Percentiles rank a stretch among this genome's conserved stretches.
phyloP scores from a whole-genome alignment of 2,113 vertebrate genomes.

The Origma solitaria region DNA sequence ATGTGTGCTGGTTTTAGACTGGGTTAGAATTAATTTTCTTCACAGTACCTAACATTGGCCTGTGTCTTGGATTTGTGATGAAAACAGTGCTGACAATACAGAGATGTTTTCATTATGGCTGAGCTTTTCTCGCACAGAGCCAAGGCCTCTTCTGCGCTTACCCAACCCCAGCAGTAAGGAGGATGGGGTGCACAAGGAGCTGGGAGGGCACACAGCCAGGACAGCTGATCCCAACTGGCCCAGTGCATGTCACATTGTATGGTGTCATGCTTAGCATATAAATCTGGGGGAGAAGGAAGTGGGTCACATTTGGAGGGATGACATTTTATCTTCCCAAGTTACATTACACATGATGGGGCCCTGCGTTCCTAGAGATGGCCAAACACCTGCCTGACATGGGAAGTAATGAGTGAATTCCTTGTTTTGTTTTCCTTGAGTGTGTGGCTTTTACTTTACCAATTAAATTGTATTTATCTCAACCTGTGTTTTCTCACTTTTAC shows the following conservation, averaged over 20 bases:
- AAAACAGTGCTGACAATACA: background rate
- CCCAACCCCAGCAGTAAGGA: background rate
- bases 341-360: background rate
- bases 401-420: background rate
- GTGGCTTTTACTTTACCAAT: background rate
- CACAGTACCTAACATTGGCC: background rate
- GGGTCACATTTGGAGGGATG: fast-evolving
- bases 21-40: background rate
- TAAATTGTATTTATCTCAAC: background rate
- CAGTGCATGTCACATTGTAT: fast-evolving
- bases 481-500: background rate
- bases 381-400: background rate
- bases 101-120: background rate
- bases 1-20: background rate
- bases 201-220: background rate
- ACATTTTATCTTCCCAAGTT: background rate
- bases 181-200: background rate
- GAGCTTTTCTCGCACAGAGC: background rate
- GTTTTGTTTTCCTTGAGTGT: background rate
- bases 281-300: background rate
- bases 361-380: background rate
- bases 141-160: background rate
- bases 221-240: background rate
- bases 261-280: background rate
- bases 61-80: background rate